Base-by-base conservation (phyloP, 2,113 vertebrate genomes). In the Esox niger region DNA sequence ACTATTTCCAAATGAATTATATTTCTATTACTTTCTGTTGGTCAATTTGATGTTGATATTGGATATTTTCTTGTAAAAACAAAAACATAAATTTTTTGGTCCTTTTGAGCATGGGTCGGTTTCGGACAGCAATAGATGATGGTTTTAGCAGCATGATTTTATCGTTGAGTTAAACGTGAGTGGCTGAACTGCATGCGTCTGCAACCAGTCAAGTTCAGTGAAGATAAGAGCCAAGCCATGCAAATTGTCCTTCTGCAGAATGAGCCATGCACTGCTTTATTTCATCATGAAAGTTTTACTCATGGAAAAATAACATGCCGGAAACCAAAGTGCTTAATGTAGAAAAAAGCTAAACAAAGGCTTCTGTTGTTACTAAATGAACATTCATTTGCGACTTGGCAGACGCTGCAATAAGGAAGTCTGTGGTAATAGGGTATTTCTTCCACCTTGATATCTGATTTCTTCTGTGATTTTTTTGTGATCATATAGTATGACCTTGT, bases 201-300 rank as follows among this genome's bases (percentile, higher is more conserved):
- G 65, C 29, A 62, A 52, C 62, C 56, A 66, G 56, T 70, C 74
- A 65, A 63, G 69, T 71, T 76, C 74, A 64, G 76, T 76, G 86
- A 70, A 62, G 80, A 80, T 30, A 73, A 63, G 75, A 80, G 78
- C 75, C 81, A 75, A 70, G 68, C 57, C 67, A 61, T 59, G 69
- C 3, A 5, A 86, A 68, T 20, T 21, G 47, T 69, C 77, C 60
- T 62, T 77, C 65, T 67, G 56, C 62, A n/a, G 33, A 60, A 47
- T n/a, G 70, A 7, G 25, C 13, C 49, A 1, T 64, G 26, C 70
- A 70, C 79, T 84, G 82, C 80, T 86, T 84, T 84, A 84, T 82
- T 89, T 87, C 87, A 84, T 82, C 71, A 54, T 86, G 79, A 88
- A 86, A 84, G 46, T 87, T 85, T 88, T 88, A 88, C 80, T 76